phyloP scores from a whole-genome alignment of 1,140 invertebrate species.

The Tetragonula clypearis region DNA sequence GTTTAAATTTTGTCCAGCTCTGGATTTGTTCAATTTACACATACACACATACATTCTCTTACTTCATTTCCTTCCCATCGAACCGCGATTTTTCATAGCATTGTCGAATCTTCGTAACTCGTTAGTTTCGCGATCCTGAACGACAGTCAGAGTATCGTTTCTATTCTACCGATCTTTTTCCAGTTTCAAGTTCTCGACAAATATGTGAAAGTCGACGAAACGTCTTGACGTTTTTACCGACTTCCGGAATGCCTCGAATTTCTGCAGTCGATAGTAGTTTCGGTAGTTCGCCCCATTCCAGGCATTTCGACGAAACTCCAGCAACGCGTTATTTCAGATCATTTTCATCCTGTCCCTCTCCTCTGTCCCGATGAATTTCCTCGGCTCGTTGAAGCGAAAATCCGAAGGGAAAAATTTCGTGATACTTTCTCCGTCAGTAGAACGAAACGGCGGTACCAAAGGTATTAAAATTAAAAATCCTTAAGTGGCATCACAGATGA shows the following conservation, averaged over 20 bases:
- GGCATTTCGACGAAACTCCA: not conserved
- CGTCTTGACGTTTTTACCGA: slow-evolving; percentile 42
- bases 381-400: not conserved
- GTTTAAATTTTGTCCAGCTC: no score
- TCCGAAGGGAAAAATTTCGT: not conserved
- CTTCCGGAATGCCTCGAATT: slow-evolving; percentile 52
- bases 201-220: slow-evolving; percentile 47
- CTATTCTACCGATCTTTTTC: slow-evolving; percentile 25
- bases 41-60: not conserved
- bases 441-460: not conserved
- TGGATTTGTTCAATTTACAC: no score
- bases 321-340: slow-evolving; percentile 34
- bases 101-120: not conserved
- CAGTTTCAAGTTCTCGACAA: slow-evolving; percentile 44
- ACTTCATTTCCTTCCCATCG: not conserved
- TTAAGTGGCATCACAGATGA: no score
- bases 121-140: slow-evolving; percentile 1
- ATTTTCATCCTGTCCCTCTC: not conserved
- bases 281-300: slow-evolving; percentile 19
- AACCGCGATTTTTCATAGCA: not conserved
- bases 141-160: not conserved
- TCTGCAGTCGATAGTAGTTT: slow-evolving; percentile 36
- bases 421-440: not conserved
- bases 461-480: no score
- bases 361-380: no score